phyloP scores from a whole-genome alignment of 2,797 vertebrate species.

The Gambusia yucatana region DNA sequence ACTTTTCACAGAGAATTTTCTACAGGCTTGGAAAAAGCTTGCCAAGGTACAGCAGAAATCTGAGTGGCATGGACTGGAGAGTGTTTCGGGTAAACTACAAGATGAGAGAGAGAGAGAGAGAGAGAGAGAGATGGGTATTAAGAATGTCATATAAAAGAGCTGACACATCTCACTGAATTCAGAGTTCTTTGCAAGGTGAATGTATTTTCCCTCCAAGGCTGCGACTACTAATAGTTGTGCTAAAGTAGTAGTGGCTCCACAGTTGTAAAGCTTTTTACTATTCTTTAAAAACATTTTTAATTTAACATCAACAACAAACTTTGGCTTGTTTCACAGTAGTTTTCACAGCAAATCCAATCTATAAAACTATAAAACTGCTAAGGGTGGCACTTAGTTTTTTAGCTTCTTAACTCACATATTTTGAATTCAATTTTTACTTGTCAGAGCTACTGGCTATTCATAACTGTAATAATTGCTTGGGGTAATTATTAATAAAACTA shows the following conservation, averaged over 20 bases:
- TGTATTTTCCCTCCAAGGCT: slow-evolving; percentile 6
- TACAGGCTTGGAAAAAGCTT: slow-evolving; percentile 35
- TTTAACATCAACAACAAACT: slow-evolving; percentile 2
- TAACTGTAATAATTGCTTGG: no score
- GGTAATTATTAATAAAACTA: no score
- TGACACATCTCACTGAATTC: slow-evolving; percentile 27
- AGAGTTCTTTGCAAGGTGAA: slow-evolving; percentile 37
- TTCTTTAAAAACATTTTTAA: neutral
- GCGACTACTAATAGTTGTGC: slow-evolving; percentile 19
- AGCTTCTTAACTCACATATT: neutral
- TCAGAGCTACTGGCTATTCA: no score
- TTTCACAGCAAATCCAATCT: neutral
- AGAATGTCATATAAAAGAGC: slow-evolving; percentile 40
- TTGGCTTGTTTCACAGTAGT: neutral
- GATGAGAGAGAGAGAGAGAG: slow-evolving; percentile 33
- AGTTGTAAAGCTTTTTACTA: slow-evolving; percentile 13
- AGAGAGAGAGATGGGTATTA: slow-evolving; percentile 29
- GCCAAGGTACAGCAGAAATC: slow-evolving; percentile 45
- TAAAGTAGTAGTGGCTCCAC: slow-evolving; percentile 10
- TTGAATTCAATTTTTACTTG: neutral
- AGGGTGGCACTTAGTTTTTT: neutral
- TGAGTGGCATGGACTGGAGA: slow-evolving; percentile 4
- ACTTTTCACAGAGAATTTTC: slow-evolving; percentile 62
- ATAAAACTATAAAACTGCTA: neutral
- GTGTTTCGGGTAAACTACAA: neutral